phyloP scores from a whole-genome alignment of 2,888 invertebrate species.

The Microctonus aethiopoides region DNA sequence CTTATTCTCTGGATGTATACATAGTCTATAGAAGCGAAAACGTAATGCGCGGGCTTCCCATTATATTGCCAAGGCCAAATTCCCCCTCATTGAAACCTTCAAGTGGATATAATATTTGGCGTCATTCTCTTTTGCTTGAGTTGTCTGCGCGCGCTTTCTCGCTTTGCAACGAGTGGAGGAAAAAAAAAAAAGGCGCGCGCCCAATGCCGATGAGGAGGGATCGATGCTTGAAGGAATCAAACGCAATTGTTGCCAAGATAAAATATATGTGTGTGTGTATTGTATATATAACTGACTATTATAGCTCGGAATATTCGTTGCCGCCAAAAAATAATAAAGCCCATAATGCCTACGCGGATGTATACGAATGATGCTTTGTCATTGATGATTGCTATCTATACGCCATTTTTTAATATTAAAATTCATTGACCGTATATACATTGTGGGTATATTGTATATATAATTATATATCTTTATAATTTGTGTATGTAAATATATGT shows the following conservation, averaged over 20 bases:
- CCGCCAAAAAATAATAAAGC: neutral
- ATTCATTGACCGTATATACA: neutral
- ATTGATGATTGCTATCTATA: neutral
- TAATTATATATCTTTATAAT: no score
- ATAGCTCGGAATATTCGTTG: no score
- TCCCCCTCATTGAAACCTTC: slow-evolving; percentile 2
- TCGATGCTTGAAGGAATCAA: slow-evolving; percentile 14
- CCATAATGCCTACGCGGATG: neutral
- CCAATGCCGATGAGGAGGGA: neutral
- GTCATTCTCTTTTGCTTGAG: neutral
- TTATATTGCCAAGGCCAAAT: slow-evolving; percentile 44
- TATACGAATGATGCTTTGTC: neutral
- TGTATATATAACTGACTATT: no score
- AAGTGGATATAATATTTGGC: slow-evolving; percentile 13
- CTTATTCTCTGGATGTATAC: slow-evolving; percentile 12
- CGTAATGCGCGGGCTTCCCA: slow-evolving; percentile 33
- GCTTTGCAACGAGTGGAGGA: neutral
- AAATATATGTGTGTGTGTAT: slow-evolving; percentile 7
- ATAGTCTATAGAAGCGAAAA: slow-evolving; percentile 22
- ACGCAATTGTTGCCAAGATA: neutral
- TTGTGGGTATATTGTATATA: neutral
- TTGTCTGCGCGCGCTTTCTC: neutral
- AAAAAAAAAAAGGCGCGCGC: slow-evolving; percentile 7
- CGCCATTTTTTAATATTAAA: neutral
- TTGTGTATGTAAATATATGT: neutral